A percentile compares a stretch with the other conserved stretches of the same genome.
Conservation (phyloP, 2,797 vertebrate species). For the Poecile montanus region DNA sequence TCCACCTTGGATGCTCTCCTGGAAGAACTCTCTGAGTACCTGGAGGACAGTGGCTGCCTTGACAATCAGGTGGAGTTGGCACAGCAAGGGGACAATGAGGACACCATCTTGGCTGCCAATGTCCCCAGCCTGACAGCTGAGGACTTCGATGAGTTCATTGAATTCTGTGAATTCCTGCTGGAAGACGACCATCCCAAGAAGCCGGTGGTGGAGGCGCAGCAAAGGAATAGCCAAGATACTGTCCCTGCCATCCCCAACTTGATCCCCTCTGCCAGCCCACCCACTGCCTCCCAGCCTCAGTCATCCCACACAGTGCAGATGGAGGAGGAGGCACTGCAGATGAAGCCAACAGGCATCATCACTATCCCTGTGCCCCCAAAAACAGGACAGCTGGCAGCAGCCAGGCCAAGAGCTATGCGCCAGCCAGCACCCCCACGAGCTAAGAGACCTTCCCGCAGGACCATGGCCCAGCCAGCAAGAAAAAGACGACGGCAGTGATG, state of each 20-base stretch:
- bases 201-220: not conserved
- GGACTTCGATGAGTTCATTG: not conserved
- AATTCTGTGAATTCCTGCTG: conserved; percentile 2
- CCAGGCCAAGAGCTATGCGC: accelerated
- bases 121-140: not conserved
- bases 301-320: accelerated
- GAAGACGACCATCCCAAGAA: not conserved
- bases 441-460: not conserved
- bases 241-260: not conserved
- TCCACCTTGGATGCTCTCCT: not conserved
- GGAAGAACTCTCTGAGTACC: not conserved
- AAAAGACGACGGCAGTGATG: not conserved
- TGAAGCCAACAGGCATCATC: accelerated
- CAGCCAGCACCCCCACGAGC: not conserved
- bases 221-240: not conserved
- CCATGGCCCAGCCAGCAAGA: not conserved
- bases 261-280: too few relatives aligned
- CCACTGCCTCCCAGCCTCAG: accelerated
- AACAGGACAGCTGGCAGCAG: not conserved
- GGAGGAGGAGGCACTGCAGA: not conserved
- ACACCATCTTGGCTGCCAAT: not conserved
- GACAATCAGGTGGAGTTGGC: not conserved
- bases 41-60: not conserved
- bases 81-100: not conserved
- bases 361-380: accelerated